Evolutionary conservation across 2,113 vertebrate genomes (phyloP).

Genomic region (Gallinago paraguaiae): DNA sequence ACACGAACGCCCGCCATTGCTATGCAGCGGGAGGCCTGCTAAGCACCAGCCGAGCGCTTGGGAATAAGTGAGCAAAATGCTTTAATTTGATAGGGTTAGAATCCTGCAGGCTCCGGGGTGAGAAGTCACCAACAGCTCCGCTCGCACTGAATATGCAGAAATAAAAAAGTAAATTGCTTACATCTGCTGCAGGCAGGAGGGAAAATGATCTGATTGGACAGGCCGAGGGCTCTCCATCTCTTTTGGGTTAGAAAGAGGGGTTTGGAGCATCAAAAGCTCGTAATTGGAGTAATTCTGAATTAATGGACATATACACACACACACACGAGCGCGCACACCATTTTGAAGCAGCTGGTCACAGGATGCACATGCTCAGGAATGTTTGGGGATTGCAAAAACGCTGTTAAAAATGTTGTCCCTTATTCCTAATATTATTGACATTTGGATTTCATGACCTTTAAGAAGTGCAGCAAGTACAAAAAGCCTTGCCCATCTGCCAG

Average conservation of each 20-base stretch:
- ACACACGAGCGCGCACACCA: neutral
- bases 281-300: constrained; percentile 99
- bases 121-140: constrained; percentile 93
- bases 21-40: constrained; percentile 97
- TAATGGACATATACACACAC: constrained; percentile 79
- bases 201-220: constrained; percentile 95
- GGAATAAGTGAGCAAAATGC: constrained; percentile 99
- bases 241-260: constrained; percentile 85
- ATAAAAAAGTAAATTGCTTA: constrained; percentile 99
- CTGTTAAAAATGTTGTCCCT: constrained; percentile 32
- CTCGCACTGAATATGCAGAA: constrained; percentile 99
- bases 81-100: constrained; percentile 99
- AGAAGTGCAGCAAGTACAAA: constrained; percentile 23
- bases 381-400: constrained; percentile 61
- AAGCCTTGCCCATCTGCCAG: constrained; percentile 13
- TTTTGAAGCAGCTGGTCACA: constrained; percentile 85
- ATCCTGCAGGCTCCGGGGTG: constrained; percentile 98
- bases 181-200: constrained; percentile 95
- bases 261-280: constrained; percentile 91
- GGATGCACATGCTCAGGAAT: constrained; percentile 80
- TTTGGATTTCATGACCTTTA: constrained; percentile 52
- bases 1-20: constrained; percentile 95
- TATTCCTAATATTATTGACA: neutral
- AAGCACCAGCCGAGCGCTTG: constrained; percentile 92
- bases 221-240: constrained; percentile 90